These are phyloP conservation scores for Dryobota labecula DNA, from an alignment of 2,888 invertebrate species.

Conservation along the genomic window DNA sequence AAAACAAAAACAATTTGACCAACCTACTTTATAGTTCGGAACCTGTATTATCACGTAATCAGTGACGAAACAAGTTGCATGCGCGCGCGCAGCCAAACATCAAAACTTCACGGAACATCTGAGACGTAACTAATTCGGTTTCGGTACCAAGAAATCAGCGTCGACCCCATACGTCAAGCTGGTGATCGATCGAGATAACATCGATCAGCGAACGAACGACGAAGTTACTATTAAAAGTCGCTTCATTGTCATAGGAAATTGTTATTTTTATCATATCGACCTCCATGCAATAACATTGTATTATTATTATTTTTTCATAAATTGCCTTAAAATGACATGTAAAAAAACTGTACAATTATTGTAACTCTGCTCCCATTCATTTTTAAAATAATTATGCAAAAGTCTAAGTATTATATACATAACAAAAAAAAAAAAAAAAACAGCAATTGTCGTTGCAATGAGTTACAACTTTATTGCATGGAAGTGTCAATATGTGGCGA, in stretches of 20 bases:
- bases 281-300: no score
- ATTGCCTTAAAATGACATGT: no score
- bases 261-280: no score
- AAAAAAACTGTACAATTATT: not conserved
- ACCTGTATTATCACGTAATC: slow-evolving; percentile 51
- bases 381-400: not conserved
- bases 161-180: slow-evolving; percentile 66
- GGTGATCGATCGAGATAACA: slow-evolving; percentile 73
- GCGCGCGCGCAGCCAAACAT: slow-evolving; percentile 32
- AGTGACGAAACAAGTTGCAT: slow-evolving; percentile 52
- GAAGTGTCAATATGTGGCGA: no score
- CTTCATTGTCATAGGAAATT: slow-evolving; percentile 15
- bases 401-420: no score
- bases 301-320: no score
- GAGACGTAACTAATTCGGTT: slow-evolving; percentile 62
- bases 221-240: slow-evolving; percentile 47
- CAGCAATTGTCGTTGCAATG: no score
- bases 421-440: no score
- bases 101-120: slow-evolving; percentile 58
- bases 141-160: slow-evolving; percentile 59
- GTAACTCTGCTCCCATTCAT: not conserved
- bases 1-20: slow-evolving; percentile 25
- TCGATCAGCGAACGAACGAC: slow-evolving; percentile 19
- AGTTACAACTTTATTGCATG: no score
- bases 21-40: slow-evolving; percentile 34